Percentiles rank a stretch among this genome's conserved stretches.
These are phyloP conservation scores for Nymphicus hollandicus DNA, from an alignment of 2,113 vertebrate genomes.

Conservation along the genomic window DNA sequence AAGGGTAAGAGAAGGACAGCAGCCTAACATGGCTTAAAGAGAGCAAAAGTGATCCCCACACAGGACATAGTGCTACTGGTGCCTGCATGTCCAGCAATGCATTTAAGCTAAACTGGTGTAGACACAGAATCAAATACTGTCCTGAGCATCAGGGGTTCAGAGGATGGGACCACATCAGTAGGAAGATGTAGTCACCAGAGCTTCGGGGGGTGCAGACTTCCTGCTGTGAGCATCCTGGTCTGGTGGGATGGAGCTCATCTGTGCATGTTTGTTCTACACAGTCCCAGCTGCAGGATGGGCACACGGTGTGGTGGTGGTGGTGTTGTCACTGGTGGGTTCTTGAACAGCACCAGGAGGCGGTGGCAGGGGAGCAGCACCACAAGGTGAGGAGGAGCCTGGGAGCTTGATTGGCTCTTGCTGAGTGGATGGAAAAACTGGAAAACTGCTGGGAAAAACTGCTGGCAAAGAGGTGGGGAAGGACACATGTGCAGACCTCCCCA, in stretches of 20 bases:
- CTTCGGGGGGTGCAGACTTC: neutral
- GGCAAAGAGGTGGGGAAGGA: neutral
- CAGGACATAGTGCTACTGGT: fast-evolving
- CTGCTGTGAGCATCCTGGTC: neutral
- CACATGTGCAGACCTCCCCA: fast-evolving
- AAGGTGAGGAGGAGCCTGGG: neutral
- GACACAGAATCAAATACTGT: neutral
- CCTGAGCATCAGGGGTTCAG: neutral
- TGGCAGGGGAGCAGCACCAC: neutral
- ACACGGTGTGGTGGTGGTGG: fast-evolving
- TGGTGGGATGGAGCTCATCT: neutral
- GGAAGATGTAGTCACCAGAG: neutral
- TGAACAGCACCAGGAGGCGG: neutral
- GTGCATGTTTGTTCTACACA: fast-evolving
- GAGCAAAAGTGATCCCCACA: neutral
- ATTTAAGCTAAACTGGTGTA: neutral
- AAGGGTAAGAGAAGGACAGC: neutral
- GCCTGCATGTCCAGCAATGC: fast-evolving
- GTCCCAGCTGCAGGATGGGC: neutral
- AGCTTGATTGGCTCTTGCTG: neutral
- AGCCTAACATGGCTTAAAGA: fast-evolving
- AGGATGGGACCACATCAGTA: neutral
- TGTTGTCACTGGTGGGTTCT: neutral
- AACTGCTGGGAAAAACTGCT: neutral
- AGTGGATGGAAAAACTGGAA: neutral